Evolutionary conservation across 2,113 vertebrate genomes (phyloP).

Genomic region (Phalacrocorax aristotelis): DNA sequence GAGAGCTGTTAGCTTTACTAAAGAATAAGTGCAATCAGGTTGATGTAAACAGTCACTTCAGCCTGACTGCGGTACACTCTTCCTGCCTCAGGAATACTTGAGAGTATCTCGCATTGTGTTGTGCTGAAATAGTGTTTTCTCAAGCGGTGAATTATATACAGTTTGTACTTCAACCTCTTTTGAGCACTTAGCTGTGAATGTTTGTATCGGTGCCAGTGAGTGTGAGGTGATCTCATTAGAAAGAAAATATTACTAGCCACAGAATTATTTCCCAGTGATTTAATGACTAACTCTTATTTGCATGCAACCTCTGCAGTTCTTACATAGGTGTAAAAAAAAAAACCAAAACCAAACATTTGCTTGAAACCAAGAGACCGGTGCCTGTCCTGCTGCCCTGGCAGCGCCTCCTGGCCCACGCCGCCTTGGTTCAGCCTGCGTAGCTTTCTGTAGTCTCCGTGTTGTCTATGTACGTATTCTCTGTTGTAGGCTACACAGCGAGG

Average conservation of each 20-base stretch:
- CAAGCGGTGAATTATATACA: constrained; percentile 74
- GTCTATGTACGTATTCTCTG: too few species aligned
- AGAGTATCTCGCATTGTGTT: constrained; percentile 72
- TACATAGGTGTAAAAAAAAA: background rate
- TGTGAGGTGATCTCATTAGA: constrained; percentile 76
- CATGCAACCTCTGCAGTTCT: background rate
- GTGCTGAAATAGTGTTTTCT: constrained; percentile 71
- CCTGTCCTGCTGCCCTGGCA: background rate
- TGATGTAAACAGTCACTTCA: constrained; percentile 73
- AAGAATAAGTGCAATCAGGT: constrained; percentile 67
- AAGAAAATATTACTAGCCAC: constrained; percentile 65
- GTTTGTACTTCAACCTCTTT: constrained; percentile 72
- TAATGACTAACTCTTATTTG: constrained; percentile 28
- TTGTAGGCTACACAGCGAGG: too few species aligned
- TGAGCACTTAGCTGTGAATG: constrained; percentile 73
- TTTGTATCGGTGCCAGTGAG: constrained; percentile 68
- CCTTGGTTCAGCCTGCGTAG: rapidly evolving
- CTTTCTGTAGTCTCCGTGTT: background rate
- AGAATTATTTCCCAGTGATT: constrained; percentile 54
- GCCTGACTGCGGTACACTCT: constrained; percentile 56
- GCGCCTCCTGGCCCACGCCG: rapidly evolving
- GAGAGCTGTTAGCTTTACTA: constrained; percentile 45
- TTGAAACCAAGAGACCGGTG: background rate
- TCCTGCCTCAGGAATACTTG: constrained; percentile 71
- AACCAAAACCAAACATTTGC: rapidly evolving